phyloP scores from a whole-genome alignment of 2,797 vertebrate genomes.

The Huso huso region DNA sequence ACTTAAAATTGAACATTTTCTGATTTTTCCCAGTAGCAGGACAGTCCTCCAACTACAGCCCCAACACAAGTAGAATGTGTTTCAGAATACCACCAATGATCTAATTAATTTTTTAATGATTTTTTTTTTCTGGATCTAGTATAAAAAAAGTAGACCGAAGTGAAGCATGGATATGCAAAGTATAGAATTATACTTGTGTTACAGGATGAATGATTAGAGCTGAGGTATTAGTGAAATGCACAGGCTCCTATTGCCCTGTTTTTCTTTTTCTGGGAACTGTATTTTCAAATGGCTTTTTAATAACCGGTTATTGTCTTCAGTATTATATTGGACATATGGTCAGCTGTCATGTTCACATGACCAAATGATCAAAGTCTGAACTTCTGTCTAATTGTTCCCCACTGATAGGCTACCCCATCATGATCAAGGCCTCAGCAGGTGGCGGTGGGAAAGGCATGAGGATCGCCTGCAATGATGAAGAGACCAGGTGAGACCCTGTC shows the following conservation, averaged over 20 bases:
- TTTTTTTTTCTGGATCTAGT: too few relatives aligned
- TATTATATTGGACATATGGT: conserved; percentile 78
- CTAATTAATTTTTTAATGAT: too few relatives aligned
- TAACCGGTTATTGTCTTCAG: conserved; percentile 56
- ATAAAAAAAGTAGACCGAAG: too few relatives aligned
- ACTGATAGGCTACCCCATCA: conserved; percentile 95
- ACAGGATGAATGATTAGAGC: too few relatives aligned
- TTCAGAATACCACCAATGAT: too few relatives aligned
- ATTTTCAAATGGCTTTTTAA: conserved; percentile 41
- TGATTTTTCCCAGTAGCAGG: too few relatives aligned
- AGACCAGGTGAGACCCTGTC: conserved; percentile 81
- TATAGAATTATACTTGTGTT: too few relatives aligned
- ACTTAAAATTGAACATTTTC: too few relatives aligned
- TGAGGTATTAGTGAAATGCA: background rate
- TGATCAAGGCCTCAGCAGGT: conserved; percentile 98
- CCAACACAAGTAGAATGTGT: too few relatives aligned
- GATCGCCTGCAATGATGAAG: conserved; percentile 89
- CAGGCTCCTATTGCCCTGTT: background rate
- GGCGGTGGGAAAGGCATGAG: conserved; percentile 90
- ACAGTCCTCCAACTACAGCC: too few relatives aligned
- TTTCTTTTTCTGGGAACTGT: background rate
- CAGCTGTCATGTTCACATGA: conserved; percentile 84
- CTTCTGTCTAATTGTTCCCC: conserved; percentile 84
- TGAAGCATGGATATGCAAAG: too few relatives aligned
- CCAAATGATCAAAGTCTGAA: conserved; percentile 85